These are phyloP conservation scores for Aspiorhynchus laticeps DNA, from an alignment of 2,113 vertebrate genomes.

Conservation along the genomic window DNA sequence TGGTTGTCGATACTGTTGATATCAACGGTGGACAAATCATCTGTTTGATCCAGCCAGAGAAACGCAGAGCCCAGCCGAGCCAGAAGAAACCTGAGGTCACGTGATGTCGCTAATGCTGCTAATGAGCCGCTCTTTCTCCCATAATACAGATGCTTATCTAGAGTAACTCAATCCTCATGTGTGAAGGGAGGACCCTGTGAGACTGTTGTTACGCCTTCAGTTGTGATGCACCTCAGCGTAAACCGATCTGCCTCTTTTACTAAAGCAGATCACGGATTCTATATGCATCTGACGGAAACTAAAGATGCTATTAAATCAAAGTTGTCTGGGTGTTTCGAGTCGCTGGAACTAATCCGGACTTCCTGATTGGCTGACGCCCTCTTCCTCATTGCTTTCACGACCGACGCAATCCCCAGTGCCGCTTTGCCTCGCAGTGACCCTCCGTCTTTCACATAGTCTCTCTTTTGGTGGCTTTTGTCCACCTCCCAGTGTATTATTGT, in stretches of 20 bases:
- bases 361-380: constrained; percentile 20
- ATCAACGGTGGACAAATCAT: constrained; percentile 20
- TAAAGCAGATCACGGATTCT: constrained; percentile 26
- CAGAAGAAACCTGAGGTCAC: background rate
- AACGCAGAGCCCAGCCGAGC: background rate
- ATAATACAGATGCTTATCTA: constrained; percentile 21
- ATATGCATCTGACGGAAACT: constrained; percentile 14
- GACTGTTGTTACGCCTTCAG: background rate
- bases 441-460: constrained; percentile 20
- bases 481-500: constrained; percentile 39
- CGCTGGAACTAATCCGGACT: constrained; percentile 10
- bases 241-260: constrained; percentile 30
- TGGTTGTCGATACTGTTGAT: constrained; percentile 21
- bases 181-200: constrained; percentile 23
- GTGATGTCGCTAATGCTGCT: background rate
- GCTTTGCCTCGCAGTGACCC: constrained; percentile 25
- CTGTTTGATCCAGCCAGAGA: background rate
- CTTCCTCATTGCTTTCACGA: constrained; percentile 26
- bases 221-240: background rate
- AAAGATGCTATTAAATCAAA: constrained; percentile 32
- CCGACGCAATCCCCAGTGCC: constrained; percentile 6
- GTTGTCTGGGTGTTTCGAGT: constrained; percentile 19
- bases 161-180: constrained; percentile 42
- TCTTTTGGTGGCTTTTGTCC: constrained; percentile 41
- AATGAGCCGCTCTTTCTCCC: background rate